Base-by-base conservation (phyloP, 2,113 vertebrate species). In the Porphyrio hochstetteri region DNA sequence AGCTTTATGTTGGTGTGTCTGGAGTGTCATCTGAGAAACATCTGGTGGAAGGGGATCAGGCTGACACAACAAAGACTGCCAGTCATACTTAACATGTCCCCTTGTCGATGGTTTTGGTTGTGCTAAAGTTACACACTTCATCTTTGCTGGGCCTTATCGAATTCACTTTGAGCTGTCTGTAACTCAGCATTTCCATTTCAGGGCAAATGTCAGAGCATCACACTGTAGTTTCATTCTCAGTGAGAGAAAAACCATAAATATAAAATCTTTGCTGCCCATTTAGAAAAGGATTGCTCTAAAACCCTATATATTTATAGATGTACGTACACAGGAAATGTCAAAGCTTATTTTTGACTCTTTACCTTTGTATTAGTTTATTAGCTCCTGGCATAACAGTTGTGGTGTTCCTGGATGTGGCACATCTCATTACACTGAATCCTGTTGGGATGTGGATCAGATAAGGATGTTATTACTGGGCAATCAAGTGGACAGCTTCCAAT, bases 291-390 rank as follows among this genome's bases (percentile, higher is more conserved):
- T 50, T 78, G 20, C 8, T 86, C 61, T 28, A 76, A 79, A 28
- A 33, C 18, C 0, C 7, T 13, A 7, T 25, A 19, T 18, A 3
- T 0, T 9, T 69, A 3, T 17, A 28, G 3, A 42, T 21, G 7
- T 36, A 44, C 23, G 33, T 16, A 38, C 8, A 35, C 21, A 57
- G 48, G 4, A 74, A 74, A 48, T 2, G 18, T 78, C 64, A 59
- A 82, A 67, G 10, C 7, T 70, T 63, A 44, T 61, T 95, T 84
- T 29, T 55, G 4, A 13, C 59, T 44, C 35, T 78, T 79, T 25
- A 16, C 75, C 9, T 55, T 33, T 75, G 5, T 63, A 16, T 59
- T 82, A 36, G 18, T 13, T 81, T 20, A 42, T 60, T 84, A 16
- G 56, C 20, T 86, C n/a, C 33, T 67, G 55, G 42, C 29, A 25